phyloP scores from a whole-genome alignment of 2,888 invertebrate genomes.

The Thyatira batis region DNA sequence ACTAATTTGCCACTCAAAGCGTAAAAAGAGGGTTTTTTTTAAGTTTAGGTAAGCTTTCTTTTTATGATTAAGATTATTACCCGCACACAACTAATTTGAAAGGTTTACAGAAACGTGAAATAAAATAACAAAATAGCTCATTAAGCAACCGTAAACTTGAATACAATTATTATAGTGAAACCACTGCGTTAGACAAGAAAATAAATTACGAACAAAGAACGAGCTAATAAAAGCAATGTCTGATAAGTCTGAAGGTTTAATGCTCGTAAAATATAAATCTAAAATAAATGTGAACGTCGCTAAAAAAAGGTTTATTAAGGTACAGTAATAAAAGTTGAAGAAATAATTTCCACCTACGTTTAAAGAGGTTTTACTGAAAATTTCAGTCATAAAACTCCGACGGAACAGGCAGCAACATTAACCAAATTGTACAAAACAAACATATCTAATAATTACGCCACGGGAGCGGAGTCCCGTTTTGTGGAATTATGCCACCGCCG shows the following conservation, averaged over 20 bases:
- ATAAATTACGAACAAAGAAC: conserved; percentile 6
- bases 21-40: too few relatives aligned
- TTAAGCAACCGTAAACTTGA: neutral
- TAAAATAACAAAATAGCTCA: neutral
- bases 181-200: conserved; percentile 5
- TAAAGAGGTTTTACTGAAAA: conserved; percentile 50
- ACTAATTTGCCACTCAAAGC: too few relatives aligned
- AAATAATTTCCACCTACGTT: conserved; percentile 60
- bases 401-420: conserved; percentile 56
- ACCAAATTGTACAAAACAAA: conserved; percentile 74
- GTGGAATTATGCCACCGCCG: conserved; percentile 70
- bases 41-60: too few relatives aligned
- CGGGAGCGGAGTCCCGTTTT: conserved; percentile 56
- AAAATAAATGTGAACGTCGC: conserved; percentile 26
- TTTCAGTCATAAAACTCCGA: conserved; percentile 58
- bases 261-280: conserved; percentile 4
- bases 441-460: conserved; percentile 73
- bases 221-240: conserved; percentile 4
- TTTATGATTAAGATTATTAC: too few relatives aligned
- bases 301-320: conserved; percentile 41
- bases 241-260: neutral
- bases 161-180: conserved; percentile 16
- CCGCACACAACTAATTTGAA: too few relatives aligned
- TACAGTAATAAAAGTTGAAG: conserved; percentile 55
- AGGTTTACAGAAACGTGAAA: too few relatives aligned